A percentile compares a stretch with the other conserved stretches of the same genome.
These are phyloP conservation scores for Podocnemis expansa DNA, from an alignment of 2,113 vertebrate species.

Conservation along the genomic window DNA sequence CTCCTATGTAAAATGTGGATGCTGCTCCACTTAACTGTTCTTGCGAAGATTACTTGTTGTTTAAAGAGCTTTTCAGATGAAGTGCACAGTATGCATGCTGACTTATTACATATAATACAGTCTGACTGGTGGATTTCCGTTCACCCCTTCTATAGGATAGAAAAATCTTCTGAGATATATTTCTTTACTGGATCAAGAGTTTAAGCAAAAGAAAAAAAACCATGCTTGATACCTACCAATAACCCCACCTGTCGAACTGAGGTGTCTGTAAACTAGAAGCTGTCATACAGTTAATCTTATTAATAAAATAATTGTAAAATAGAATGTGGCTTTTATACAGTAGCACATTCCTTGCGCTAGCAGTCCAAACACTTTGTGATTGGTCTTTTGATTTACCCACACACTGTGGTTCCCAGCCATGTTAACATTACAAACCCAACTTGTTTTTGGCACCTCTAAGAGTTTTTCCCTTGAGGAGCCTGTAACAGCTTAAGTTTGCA, in stretches of 20 bases:
- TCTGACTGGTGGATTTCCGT: neutral
- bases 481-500: neutral
- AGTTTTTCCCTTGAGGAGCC: neutral
- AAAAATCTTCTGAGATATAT: neutral
- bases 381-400: neutral
- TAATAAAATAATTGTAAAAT: neutral
- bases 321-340: neutral
- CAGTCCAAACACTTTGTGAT: neutral
- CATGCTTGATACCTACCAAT: neutral
- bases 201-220: neutral
- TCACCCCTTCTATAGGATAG: neutral
- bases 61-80: neutral
- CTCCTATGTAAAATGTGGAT: neutral
- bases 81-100: neutral
- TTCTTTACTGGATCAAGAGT: rapidly evolving
- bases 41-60: neutral
- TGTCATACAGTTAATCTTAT: neutral
- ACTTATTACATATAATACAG: neutral
- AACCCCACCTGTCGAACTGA: neutral
- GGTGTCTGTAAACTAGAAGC: neutral
- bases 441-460: neutral
- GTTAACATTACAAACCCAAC: neutral
- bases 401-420: neutral
- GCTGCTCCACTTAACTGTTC: neutral
- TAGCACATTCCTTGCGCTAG: neutral